These are phyloP conservation scores for Tenthredo scrophulariae DNA, from an alignment of 2,888 invertebrate species.

Conservation along the genomic window DNA sequence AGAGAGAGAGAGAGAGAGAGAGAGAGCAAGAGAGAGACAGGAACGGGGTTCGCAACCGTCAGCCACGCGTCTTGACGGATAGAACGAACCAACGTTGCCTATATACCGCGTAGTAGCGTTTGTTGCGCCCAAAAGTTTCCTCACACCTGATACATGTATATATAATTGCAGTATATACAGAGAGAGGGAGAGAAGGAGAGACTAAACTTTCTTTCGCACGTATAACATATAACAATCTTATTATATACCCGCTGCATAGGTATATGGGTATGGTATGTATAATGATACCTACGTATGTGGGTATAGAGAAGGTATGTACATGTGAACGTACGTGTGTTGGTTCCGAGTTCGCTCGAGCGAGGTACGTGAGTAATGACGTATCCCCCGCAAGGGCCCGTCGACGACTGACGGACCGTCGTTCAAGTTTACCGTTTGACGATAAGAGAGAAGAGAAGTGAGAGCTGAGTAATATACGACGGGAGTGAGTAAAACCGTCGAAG, in stretches of 20 bases:
- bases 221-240: neutral
- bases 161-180: neutral
- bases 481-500: neutral
- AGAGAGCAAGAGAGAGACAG: neutral
- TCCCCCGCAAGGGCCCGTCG: slow-evolving; percentile 24
- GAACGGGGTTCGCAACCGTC: neutral
- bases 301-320: neutral
- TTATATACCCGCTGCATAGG: neutral
- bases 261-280: neutral
- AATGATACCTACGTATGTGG: neutral
- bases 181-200: neutral
- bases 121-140: slow-evolving; percentile 21
- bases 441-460: neutral
- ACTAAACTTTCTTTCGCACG: slow-evolving; percentile 18
- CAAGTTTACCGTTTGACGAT: slow-evolving; percentile 16
- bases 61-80: slow-evolving; percentile 44
- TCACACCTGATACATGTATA: neutral
- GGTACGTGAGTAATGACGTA: slow-evolving; percentile 40
- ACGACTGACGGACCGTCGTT: slow-evolving; percentile 34
- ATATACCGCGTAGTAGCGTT: neutral
- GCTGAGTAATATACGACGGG: neutral
- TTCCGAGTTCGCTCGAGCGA: slow-evolving; percentile 17
- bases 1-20: slow-evolving; percentile 30
- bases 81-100: slow-evolving; percentile 2
- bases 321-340: neutral